These are phyloP conservation scores for Drosophila lini DNA, from an alignment of 1,140 invertebrate genomes.

Conservation along the genomic window DNA sequence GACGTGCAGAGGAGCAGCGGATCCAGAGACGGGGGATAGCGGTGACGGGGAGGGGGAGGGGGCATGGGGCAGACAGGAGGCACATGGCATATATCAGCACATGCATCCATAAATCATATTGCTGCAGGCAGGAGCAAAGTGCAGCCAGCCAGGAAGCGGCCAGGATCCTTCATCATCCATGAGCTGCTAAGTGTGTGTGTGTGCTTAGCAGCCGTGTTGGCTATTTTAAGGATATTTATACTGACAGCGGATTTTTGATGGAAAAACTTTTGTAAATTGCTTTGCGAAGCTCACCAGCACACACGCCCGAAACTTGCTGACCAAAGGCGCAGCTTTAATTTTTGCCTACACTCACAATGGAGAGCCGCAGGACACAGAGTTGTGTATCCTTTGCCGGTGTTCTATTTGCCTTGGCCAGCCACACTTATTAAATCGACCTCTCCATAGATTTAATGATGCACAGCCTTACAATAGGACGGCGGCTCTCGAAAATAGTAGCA, in stretches of 20 bases:
- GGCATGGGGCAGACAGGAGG: constrained; percentile 44
- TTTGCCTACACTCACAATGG: constrained; percentile 31
- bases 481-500: constrained; percentile 23
- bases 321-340: constrained; percentile 59
- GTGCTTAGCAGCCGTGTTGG: constrained; percentile 68
- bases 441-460: constrained; percentile 74
- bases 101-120: constrained; percentile 84
- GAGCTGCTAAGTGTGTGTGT: constrained; percentile 32
- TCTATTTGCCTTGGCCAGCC: constrained; percentile 59
- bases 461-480: constrained; percentile 44
- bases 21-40: background rate
- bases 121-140: constrained; percentile 70
- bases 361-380: constrained; percentile 30
- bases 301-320: constrained; percentile 20
- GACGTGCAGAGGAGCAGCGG: constrained; percentile 30
- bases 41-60: background rate
- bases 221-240: constrained; percentile 84
- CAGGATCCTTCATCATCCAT: constrained; percentile 55
- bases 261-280: constrained; percentile 84
- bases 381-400: constrained; percentile 21
- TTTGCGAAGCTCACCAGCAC: constrained; percentile 55
- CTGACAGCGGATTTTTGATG: constrained; percentile 84
- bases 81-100: constrained; percentile 79
- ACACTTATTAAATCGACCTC: constrained; percentile 78
- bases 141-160: constrained; percentile 72